Evolutionary conservation across 2,113 vertebrate genomes (phyloP), one percentile per base, ranked within the genome.

Genomic region (Lepus americanus): DNA sequence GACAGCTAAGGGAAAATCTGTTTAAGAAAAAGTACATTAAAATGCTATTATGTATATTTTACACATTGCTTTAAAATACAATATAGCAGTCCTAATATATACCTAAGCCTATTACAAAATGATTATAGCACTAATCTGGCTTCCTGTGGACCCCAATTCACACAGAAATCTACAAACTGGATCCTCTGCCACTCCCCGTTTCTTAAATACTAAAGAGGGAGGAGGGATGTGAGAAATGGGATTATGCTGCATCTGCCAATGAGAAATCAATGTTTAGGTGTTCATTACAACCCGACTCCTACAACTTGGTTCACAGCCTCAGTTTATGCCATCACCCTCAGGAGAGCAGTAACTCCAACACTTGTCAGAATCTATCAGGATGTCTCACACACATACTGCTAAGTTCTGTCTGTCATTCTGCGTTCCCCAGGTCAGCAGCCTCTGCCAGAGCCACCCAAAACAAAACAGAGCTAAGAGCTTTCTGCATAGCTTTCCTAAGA

Each of bases 211-310:
- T 95, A 92, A 91, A 85, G 1, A 90, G 17, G 53, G 33, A 66
- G 16, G 44, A 39, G 27, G 49, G 13, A 85, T 66, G 44, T 59
- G 17, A 76, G 27, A 69, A 82, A 89, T 89, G 4, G 93, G 79
- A 36, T 44, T 88, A 61, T 5, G 69, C 4, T 53, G 20, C 49
- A 83, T 33, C 61, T 95, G 13, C 82, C 74, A 63, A 73, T 9
- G 23, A 31, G 19, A 80, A 78, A 33, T 36, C 92, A 74, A 93
- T 66, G 17, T 49, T 91, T 29, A 94, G 16, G 19, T 69, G 31
- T 78, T 82, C 82, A 44, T 74, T n/a, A 87, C n/a, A 93, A 92
- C 51, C 55, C 84, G 92, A 85, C 72, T 51, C 59, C 61, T 82
- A 73, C 89, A 39, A 94, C 84, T 39, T 61, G 22, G 33, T 81